phyloP scores from a whole-genome alignment of 2,113 vertebrate species.

The Labeo rohita region DNA sequence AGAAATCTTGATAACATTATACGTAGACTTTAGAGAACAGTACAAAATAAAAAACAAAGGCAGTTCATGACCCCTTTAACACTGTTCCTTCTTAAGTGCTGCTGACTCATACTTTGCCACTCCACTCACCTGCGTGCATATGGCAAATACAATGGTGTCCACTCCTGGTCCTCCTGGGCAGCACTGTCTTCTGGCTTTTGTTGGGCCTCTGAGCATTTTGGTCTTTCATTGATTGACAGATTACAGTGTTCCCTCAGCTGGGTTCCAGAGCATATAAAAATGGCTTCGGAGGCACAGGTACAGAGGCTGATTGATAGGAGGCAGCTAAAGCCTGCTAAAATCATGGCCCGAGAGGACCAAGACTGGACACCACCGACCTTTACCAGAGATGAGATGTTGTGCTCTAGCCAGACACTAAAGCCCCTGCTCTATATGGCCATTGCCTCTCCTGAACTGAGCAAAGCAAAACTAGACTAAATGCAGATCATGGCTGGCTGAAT shows the following conservation, averaged over 20 bases:
- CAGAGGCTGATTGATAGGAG: constrained; percentile 50
- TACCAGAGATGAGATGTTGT: constrained; percentile 46
- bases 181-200: constrained; percentile 57
- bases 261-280: constrained; percentile 51
- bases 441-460: constrained; percentile 44
- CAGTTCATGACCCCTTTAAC: background rate
- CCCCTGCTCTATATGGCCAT: constrained; percentile 46
- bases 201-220: constrained; percentile 56
- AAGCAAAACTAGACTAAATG: constrained; percentile 52
- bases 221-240: constrained; percentile 30
- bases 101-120: constrained; percentile 43
- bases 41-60: too few species aligned
- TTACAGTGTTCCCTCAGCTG: constrained; percentile 48
- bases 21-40: too few species aligned
- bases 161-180: constrained; percentile 61
- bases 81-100: constrained; percentile 36
- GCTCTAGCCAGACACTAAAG: constrained; percentile 49
- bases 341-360: constrained; percentile 55
- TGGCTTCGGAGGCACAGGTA: constrained; percentile 49
- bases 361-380: constrained; percentile 59
- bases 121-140: constrained; percentile 58
- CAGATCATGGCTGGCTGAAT: constrained; percentile 50
- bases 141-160: constrained; percentile 60
- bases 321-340: constrained; percentile 57
- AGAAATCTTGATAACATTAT: too few species aligned